Evolutionary conservation across 2,113 vertebrate genomes (phyloP).

Genomic region (Columba livia): DNA sequence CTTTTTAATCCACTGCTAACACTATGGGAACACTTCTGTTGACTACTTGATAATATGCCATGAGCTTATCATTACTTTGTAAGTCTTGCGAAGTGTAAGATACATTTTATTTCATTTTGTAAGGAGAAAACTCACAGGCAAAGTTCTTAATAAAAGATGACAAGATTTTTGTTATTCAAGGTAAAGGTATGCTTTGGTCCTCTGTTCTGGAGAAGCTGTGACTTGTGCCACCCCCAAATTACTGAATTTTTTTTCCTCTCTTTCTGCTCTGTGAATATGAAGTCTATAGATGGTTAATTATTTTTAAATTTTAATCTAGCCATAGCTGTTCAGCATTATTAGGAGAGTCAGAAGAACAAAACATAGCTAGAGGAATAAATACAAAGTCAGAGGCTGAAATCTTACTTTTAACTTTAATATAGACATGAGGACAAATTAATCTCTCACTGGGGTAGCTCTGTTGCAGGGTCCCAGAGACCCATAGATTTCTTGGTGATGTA

Average conservation of each 20-base stretch:
- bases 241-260: neutral
- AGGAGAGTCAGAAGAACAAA: neutral
- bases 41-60: neutral
- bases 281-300: neutral
- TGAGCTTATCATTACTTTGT: neutral
- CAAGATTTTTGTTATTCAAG: neutral
- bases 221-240: accelerated
- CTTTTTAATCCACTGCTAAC: neutral
- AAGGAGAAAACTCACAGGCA: neutral
- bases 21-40: neutral
- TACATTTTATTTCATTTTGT: neutral
- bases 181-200: neutral
- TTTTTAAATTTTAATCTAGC: neutral
- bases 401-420: neutral
- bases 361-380: neutral
- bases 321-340: neutral
- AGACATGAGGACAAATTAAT: neutral
- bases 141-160: neutral
- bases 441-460: neutral
- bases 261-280: neutral
- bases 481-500: neutral
- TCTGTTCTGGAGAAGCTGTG: neutral
- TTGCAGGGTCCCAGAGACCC: neutral
- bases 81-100: neutral
- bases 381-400: neutral